These are phyloP conservation scores for Apodemus agrarius DNA, from an alignment of 2,797 vertebrate genomes.

Conservation along the genomic window DNA sequence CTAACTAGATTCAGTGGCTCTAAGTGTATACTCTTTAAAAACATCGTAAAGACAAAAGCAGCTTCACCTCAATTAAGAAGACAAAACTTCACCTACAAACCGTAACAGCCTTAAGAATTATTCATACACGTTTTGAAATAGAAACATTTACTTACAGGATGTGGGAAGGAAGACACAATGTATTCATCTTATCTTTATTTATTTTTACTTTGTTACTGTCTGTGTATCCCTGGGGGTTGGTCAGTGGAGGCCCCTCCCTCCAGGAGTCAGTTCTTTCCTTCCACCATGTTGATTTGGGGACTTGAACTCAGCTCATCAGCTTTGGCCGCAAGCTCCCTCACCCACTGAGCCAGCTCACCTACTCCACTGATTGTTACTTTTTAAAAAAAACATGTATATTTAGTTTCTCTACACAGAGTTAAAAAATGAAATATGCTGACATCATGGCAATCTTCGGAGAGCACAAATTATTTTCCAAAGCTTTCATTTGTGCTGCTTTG, in stretches of 20 bases:
- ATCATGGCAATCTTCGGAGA: background rate
- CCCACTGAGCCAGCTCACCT: background rate
- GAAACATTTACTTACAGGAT: conserved; percentile 20
- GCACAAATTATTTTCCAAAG: background rate
- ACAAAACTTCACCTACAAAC: background rate
- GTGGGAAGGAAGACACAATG: background rate
- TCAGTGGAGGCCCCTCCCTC: too few species aligned
- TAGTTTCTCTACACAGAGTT: background rate
- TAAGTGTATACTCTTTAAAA: background rate
- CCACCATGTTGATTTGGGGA: background rate
- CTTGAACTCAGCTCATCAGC: background rate
- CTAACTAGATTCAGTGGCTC: background rate
- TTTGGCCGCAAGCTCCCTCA: background rate
- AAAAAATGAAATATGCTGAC: background rate
- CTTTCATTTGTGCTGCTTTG: background rate
- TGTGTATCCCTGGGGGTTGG: too few species aligned
- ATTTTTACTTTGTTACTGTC: background rate
- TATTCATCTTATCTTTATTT: conserved; percentile 37
- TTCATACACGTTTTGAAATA: background rate
- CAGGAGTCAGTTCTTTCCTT: background rate
- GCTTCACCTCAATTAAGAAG: background rate
- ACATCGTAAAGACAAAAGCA: background rate
- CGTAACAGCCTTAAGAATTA: conserved; percentile 23
- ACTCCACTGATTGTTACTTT: background rate
- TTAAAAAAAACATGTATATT: background rate